Base-by-base conservation (phyloP, 2,113 vertebrate species). In the Ammodytes dubius region DNA sequence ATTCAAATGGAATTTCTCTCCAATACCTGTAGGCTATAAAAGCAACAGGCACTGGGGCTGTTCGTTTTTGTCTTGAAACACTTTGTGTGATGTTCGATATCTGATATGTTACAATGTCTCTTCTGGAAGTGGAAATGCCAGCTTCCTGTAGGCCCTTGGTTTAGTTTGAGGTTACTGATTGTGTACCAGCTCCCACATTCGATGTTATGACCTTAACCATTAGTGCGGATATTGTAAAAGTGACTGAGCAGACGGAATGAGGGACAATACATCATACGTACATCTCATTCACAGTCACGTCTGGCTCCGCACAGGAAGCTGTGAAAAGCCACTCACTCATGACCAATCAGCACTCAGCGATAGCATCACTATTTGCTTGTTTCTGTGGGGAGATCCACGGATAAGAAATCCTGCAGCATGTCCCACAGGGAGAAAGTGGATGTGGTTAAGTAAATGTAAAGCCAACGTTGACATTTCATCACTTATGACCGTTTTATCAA, bases 251-350 rank as follows among this genome's bases (percentile, higher is more conserved):
- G 27, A 27, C 27, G 27, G n/a, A 19, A 70, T 86, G 35, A 60
- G 64, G 10, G 10, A 39, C 27, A 60, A 56, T 67, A 67, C 2
- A 46, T 74, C 58, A 50, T 6, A 60, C 37, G 70, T 64, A 60
- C 37, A 73, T 64, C 19, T 82, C 11, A 63, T 75, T 59, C 49
- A 47, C 42, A 58, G 37, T 74, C 73, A 52, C 17, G 13, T 61
- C 67, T 74, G 81, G 57, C 63, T 70, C 45, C 45, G 59, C 70
- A 83, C 49, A 71, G 82, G 80, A 88, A 84, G 64, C 15, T 50
- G 58, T 54, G 17, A 65, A 68, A 70, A 81, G 56, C 60, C 3
- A 0, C 64, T 87, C 84, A 83, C 65, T 90, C 79, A 27, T 67
- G 74, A 47, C 78, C 65, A 68, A 67, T 83, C 76, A 56, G 59